Evolutionary conservation across 2,113 vertebrate species (phyloP).

Genomic region (Halichoerus grypus): DNA sequence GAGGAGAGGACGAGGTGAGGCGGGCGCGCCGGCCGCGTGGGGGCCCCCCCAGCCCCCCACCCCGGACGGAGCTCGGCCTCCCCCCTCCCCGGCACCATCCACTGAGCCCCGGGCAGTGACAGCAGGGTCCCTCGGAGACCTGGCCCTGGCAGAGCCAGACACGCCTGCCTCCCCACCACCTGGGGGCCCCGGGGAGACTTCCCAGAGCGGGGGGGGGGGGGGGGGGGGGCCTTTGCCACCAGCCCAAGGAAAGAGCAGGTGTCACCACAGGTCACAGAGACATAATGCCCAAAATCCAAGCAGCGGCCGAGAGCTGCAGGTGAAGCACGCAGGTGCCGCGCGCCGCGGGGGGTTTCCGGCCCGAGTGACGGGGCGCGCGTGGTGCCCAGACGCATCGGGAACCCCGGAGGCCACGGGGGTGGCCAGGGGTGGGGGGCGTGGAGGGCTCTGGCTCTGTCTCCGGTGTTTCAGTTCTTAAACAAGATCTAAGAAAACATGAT

Average conservation of each 20-base stretch:
- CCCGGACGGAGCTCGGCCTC: neutral
- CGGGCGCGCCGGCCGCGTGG: accelerated
- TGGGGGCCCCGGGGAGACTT: neutral
- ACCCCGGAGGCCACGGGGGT: accelerated
- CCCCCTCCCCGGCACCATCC: accelerated
- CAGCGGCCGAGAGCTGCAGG: neutral
- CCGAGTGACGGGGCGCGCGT: accelerated
- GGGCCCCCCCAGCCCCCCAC: accelerated
- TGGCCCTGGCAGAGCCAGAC: accelerated
- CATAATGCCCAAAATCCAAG: neutral
- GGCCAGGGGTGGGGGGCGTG: accelerated
- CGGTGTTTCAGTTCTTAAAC: neutral
- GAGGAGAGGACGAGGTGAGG: neutral
- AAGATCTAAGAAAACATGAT: neutral
- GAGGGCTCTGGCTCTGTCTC: neutral
- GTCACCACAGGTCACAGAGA: neutral
- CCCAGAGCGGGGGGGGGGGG: neutral
- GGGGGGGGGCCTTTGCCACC: neutral
- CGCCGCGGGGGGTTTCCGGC: neutral
- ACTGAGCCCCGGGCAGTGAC: neutral
- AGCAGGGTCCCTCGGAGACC: accelerated
- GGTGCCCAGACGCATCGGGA: accelerated
- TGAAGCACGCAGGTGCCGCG: neutral
- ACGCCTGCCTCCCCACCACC: neutral
- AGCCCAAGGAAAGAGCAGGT: neutral